Percentiles rank a stretch among this genome's conserved stretches.
These are phyloP conservation scores for Linyphia triangularis DNA, from an alignment of 2,888 invertebrate genomes.

Conservation along the genomic window DNA sequence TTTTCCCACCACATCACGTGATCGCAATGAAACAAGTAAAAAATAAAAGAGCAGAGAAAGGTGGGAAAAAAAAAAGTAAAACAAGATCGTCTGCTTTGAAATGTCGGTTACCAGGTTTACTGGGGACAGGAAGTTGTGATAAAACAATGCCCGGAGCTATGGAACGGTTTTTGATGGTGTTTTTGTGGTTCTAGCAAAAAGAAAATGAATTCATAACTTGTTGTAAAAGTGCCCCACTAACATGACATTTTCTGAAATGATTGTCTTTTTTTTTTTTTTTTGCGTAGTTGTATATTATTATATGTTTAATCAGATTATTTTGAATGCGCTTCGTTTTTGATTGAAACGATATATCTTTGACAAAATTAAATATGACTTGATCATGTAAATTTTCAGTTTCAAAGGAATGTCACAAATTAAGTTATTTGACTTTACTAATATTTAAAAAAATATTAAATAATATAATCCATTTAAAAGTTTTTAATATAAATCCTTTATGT, in stretches of 20 bases:
- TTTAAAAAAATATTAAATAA: no score
- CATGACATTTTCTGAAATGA: not conserved
- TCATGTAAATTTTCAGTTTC: no score
- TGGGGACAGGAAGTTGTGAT: constrained; percentile 54
- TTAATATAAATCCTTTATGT: no score
- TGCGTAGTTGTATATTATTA: no score
- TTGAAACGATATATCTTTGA: no score
- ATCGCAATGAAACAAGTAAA: not conserved
- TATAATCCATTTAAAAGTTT: no score
- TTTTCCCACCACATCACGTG: constrained; percentile 16
- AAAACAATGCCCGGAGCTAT: constrained; percentile 9
- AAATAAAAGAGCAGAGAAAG: not conserved
- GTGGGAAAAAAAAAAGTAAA: constrained; percentile 4
- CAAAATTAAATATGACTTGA: no score
- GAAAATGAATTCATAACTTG: not conserved
- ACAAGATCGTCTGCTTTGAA: not conserved
- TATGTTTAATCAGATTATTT: no score
- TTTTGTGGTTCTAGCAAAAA: not conserved
- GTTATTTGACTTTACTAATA: no score
- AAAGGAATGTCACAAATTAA: no score
- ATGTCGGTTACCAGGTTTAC: constrained; percentile 15
- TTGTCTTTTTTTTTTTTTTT: no score
- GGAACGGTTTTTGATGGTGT: constrained; percentile 12
- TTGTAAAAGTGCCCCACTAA: not conserved
- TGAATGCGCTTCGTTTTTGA: no score